These are phyloP conservation scores for Lymantria monacha DNA, from an alignment of 2,888 invertebrate genomes.

Conservation along the genomic window DNA sequence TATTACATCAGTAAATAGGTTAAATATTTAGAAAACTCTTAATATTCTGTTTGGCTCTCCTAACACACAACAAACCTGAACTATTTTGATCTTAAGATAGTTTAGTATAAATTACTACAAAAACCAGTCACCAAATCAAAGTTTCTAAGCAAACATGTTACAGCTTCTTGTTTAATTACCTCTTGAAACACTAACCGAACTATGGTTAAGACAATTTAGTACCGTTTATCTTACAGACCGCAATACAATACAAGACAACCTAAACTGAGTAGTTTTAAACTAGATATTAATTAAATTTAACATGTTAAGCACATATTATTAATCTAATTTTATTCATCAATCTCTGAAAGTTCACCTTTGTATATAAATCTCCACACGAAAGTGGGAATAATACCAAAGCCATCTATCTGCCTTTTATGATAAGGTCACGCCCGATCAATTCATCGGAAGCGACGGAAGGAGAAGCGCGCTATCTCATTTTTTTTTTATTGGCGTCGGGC, in stretches of 20 bases:
- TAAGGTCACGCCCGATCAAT: too few species aligned
- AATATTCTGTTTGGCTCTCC: too few species aligned
- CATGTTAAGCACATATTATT: background rate
- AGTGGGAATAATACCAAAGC: too few species aligned
- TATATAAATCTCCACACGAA: too few species aligned
- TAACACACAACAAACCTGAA: background rate
- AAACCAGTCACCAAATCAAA: constrained; percentile 24
- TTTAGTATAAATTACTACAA: constrained; percentile 4
- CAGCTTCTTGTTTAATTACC: constrained; percentile 36
- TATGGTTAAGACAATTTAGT: constrained; percentile 17
- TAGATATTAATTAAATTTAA: background rate
- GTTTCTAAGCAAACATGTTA: constrained; percentile 29
- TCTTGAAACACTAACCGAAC: constrained; percentile 26
- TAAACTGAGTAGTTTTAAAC: constrained; percentile 30
- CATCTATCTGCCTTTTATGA: too few species aligned
- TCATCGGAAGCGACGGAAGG: too few species aligned
- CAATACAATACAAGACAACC: constrained; percentile 24
- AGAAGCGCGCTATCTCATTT: too few species aligned
- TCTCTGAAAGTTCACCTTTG: background rate
- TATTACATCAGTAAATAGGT: too few species aligned
- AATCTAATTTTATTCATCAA: background rate
- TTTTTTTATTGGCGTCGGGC: too few species aligned
- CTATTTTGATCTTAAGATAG: background rate
- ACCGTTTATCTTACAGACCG: constrained; percentile 27
- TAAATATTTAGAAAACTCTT: too few species aligned